Base-by-base conservation (phyloP, 2,888 invertebrate genomes). In the Tetheella fluctuosa region DNA sequence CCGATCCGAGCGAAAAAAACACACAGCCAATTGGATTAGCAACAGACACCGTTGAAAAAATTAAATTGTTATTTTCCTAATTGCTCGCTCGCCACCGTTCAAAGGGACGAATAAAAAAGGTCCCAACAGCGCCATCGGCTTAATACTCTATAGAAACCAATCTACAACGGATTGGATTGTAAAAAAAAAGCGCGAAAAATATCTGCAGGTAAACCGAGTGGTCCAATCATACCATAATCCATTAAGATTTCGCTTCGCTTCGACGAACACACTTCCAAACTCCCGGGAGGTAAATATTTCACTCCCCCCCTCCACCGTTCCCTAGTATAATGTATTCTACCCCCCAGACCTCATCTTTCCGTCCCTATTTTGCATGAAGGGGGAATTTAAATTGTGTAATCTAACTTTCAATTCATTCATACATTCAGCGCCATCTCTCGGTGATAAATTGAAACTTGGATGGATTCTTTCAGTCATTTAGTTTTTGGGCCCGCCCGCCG, bases 401-500 rank as follows among this genome's bases (percentile, higher is more conserved):
- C 91, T 91, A 93, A 93, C 93, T 93, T 93, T 93, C 91, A 93
- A 93, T 92, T 93, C 93, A 93, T 92, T 93, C 92, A 93, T 93
- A 91, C 93, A 91, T 89, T 90, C 90, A 88, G 74, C 90, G 91
- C 91, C 92, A 93, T 91, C 93, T 93, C 87, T 86, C 73, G 87
- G 88, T 89, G 89, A 91, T 92, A 91, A 91, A 92, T 92, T 93
- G 90, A 91, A 93, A 92, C 88, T 88, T 80, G 79, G 82, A 86
- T 87, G 81, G 80, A 85, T 88, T 88, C 84, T 88, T 85, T 85
- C 82, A 83, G 84, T 84, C 89, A 87, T 88, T 91, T 90, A 85
- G 81, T 74, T 81, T 82, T 81, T 67, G 76, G 77, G 62, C 76
- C 62, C 59, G 55, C 67, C 59, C 59, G 30, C 59, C 59, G 30